Evolutionary conservation across 2,113 vertebrate species (phyloP).

Genomic region (Canis aureus): DNA sequence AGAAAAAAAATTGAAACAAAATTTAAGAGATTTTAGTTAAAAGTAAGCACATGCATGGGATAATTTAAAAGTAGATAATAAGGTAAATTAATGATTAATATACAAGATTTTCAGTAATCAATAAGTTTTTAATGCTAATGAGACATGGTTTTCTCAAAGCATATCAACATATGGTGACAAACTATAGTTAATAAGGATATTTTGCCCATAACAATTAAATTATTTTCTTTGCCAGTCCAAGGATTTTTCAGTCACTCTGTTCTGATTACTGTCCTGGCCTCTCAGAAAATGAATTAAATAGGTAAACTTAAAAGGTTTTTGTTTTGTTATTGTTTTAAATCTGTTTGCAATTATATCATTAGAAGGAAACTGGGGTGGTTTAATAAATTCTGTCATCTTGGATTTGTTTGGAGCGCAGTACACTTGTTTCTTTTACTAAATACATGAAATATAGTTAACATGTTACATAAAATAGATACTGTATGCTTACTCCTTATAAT

Average conservation of each 20-base stretch:
- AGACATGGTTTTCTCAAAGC: background rate
- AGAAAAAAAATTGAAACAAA: background rate
- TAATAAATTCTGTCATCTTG: background rate
- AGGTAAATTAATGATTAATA: background rate
- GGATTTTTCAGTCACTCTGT: background rate
- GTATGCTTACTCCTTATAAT: background rate
- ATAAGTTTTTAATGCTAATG: constrained; percentile 23
- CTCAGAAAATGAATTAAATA: constrained; percentile 19
- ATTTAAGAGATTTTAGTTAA: background rate
- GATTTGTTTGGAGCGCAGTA: background rate
- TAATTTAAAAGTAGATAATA: background rate
- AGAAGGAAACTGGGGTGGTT: background rate
- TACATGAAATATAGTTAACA: background rate
- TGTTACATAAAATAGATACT: background rate
- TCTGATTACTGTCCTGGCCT: background rate
- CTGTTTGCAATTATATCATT: background rate
- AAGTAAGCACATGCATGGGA: background rate
- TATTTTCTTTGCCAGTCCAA: background rate
- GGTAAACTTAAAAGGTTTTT: background rate
- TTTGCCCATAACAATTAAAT: background rate
- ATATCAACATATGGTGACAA: background rate
- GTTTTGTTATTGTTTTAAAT: background rate
- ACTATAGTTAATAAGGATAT: background rate
- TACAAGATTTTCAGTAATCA: background rate
- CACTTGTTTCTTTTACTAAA: background rate